Evolutionary conservation across 1,140 invertebrate species (phyloP), one percentile per base, ranked within the genome.

Genomic region (Watersipora subatra): DNA sequence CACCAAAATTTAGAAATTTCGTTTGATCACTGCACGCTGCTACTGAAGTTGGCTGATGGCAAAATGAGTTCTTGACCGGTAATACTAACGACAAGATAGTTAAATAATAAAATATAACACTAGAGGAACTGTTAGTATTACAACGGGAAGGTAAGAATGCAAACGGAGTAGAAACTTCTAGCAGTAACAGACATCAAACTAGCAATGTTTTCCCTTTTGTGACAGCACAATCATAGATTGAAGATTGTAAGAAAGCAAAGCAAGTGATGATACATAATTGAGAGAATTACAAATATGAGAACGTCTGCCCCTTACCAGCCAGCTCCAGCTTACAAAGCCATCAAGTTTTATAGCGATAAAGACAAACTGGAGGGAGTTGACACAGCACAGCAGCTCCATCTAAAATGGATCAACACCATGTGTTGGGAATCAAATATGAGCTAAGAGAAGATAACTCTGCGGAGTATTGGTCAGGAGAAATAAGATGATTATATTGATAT

Each of bases 311-410:
- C 79, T 73, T 75, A 95, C 91, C 80, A 95, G 93, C 94, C 94
- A 98, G 57, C 88, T 91, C 95, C 95, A 99, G n/a, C 84, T 84
- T 64, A 97, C 93, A 74, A 95, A 92, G 25, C 85, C 83, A 80
- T 99, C 95, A 68, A 98, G 81, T 78, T 90, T 87, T 59, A 99
- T 81, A 15, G 94, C 92, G 68, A 97, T 78, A 76, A 97, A 97
- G 73, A 98, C 92, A 78, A 97, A 97, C 77, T 97, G 94, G 58
- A 97, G 81, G 64, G 96, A 90, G 82, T 97, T 98, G 0, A 97
- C 92, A 62, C 93, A 90, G 81, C 93, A 93, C 78, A 97, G 96
- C 29, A 98, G 79, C 80, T 97, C 94, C 78, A 98, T 79, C 86
- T 92, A 78, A 71, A 86, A 86, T 67, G 74, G 69, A 76, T 70